Evolutionary conservation across 2,888 invertebrate species (phyloP).

Genomic region (Bursaphelenchus okinawaensis): DNA sequence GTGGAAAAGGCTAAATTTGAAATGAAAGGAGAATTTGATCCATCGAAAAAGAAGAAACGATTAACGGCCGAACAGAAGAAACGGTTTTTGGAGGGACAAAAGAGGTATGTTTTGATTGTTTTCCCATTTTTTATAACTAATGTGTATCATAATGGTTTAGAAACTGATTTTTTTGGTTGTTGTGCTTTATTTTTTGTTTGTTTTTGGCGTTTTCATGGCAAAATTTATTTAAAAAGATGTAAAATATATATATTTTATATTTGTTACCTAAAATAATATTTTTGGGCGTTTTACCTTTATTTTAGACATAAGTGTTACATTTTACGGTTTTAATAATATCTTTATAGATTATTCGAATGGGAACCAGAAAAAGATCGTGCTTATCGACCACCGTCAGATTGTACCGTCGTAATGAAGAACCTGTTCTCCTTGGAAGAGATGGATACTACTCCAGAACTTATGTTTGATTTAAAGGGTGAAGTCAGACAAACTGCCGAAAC

Average conservation of each 20-base stretch:
- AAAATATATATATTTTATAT: no score
- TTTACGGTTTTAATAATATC: no score
- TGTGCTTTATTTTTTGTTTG: no score
- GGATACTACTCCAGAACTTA: conserved; percentile 76
- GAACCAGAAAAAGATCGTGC: conserved; percentile 82
- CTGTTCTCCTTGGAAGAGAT: conserved; percentile 83
- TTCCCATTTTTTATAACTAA: not conserved
- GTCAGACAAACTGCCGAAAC: conserved; percentile 80
- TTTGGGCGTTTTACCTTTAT: no score
- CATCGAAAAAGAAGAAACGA: conserved; percentile 78
- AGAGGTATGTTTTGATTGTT: conserved; percentile 66
- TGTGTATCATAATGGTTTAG: no score
- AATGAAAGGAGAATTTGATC: conserved; percentile 79
- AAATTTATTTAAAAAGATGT: no score
- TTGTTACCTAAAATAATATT: no score
- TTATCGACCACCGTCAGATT: conserved; percentile 79
- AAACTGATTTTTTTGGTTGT: no score
- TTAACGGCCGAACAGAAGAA: conserved; percentile 77
- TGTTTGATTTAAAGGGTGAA: conserved; percentile 84
- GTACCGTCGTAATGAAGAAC: conserved; percentile 84
- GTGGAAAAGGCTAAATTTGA: conserved; percentile 90
- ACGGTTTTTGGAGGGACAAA: conserved; percentile 76
- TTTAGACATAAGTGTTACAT: no score
- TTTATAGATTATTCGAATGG: conserved; percentile 81
- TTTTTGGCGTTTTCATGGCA: no score